Conservation (phyloP, 2,113 vertebrate species). For the Hippocampus guttulatus region DNA sequence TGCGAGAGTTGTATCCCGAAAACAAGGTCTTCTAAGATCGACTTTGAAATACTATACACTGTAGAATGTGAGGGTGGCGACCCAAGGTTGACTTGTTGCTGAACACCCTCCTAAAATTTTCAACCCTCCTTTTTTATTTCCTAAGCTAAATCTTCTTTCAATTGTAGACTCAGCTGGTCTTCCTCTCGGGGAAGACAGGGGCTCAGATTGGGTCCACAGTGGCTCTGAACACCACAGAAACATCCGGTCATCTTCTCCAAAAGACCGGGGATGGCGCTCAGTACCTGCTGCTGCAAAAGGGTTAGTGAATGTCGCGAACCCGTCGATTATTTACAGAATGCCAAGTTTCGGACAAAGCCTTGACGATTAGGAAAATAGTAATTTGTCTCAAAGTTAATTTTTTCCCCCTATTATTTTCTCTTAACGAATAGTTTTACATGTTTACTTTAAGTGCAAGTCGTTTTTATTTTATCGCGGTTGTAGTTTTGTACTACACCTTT, state of each 20-base stretch:
- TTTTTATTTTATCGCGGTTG: background rate
- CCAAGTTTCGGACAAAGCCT: no score
- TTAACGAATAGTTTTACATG: no score
- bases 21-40: no score
- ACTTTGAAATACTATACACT: no score
- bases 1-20: no score
- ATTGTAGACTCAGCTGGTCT: constrained; percentile 57
- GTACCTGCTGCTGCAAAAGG: constrained; percentile 81
- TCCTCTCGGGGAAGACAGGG: constrained; percentile 78
- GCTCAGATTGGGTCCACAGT: constrained; percentile 64
- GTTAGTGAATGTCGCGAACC: constrained; percentile 50
- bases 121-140: no score
- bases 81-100: background rate
- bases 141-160: background rate
- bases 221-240: constrained; percentile 45
- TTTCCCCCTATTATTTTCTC: no score
- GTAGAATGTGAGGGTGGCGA: background rate
- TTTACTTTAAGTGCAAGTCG: no score
- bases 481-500: background rate
- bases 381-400: no score
- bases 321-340: background rate
- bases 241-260: constrained; percentile 63
- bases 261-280: constrained; percentile 57
- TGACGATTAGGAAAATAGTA: no score
- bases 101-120: no score